Evolutionary conservation across 2,888 invertebrate genomes (phyloP), one percentile per base, ranked within the genome.

Genomic region (Hypolimnas misippus): DNA sequence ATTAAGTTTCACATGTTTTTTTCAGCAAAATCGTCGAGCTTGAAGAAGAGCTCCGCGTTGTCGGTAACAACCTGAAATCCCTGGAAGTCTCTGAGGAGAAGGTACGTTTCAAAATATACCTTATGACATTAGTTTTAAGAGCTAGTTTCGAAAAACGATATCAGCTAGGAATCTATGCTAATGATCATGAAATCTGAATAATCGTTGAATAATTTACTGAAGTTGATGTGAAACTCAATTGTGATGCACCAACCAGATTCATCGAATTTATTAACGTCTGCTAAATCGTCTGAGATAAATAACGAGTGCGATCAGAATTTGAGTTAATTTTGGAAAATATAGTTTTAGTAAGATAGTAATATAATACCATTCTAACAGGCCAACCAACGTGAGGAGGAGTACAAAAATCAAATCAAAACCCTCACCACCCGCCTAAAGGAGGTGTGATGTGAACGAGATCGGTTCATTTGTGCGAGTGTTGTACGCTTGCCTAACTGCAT

Each of bases 11-110:
- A 61, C 72, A 75, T 77, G 68, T 64, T 70, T 68, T 76, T 87
- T 87, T 59, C 94, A 97, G 97, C 93, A 99, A 99, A 96, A 99
- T 99, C 94, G 98, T 99, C 92, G 99, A 99, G 94, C 97, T 99
- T 94, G 99, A 99, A 93, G 99, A 99, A 92, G 99, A 99, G 93
- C 95, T 99, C 92, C 98, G 99, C 91, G 99, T 99, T 84, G 99
- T 99, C 92, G 99, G 99, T 89, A 99, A 99, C 96, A 99, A 99
- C 96, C 95, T 99, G 94, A 99, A 99, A 94, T 99, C 99, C 88
- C 97, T 99, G 89, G 99, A 99, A 95, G 99, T 99, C 88, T 98
- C 98, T 83, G 99, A 99, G 94, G 98, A 99, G 94, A 99, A 98
- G 97, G 98, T 98, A 96, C 92, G 93, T 86, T 69, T 35, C 56